phyloP scores from a whole-genome alignment of 2,797 vertebrate species.

The Balearica regulorum region DNA sequence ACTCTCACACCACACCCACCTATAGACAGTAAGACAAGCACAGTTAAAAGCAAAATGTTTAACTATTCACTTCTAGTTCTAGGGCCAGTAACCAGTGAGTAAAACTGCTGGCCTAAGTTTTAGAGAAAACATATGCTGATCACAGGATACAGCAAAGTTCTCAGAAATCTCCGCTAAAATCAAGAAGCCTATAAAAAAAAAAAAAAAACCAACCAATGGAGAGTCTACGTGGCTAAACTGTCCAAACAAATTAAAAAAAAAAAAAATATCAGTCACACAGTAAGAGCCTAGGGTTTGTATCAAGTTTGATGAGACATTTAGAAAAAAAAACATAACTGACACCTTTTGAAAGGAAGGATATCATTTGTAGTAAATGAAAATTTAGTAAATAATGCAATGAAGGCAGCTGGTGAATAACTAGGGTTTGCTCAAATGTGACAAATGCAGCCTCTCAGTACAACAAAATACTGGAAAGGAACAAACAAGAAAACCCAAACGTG shows the following conservation, averaged over 20 bases:
- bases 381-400: background rate
- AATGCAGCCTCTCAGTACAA: background rate
- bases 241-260: background rate
- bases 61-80: background rate
- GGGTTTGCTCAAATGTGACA: background rate
- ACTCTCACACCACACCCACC: background rate
- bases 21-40: background rate
- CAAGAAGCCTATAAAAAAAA: background rate
- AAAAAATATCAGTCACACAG: background rate
- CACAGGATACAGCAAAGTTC: background rate
- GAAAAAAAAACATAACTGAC: background rate
- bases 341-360: background rate
- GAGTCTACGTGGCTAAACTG: background rate
- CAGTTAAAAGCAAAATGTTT: background rate
- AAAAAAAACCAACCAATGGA: background rate
- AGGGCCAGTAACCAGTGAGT: background rate
- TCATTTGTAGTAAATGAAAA: background rate
- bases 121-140: background rate
- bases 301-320: background rate
- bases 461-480: background rate
- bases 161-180: background rate
- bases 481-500: background rate
- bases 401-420: background rate
- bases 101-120: background rate
- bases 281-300: background rate